Evolutionary conservation across 2,888 invertebrate genomes (phyloP).

Genomic region (Euplexia lucipara): DNA sequence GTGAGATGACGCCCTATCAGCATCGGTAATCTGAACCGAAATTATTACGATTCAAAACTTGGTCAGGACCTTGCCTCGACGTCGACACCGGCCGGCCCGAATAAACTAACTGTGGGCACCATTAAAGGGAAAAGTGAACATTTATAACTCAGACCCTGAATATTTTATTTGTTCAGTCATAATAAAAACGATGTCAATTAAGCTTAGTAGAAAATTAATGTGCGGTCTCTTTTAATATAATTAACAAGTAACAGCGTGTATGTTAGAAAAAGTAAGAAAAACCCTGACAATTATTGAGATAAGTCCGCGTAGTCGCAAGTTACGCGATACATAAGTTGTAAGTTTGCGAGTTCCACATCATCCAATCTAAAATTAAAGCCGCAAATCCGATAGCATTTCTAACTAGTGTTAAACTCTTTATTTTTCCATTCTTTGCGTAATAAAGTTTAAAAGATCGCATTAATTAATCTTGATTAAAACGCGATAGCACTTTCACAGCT

Average conservation of each 20-base stretch:
- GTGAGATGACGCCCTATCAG: constrained; percentile 90
- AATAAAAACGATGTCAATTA: constrained; percentile 86
- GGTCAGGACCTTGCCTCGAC: constrained; percentile 85
- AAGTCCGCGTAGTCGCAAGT: constrained; percentile 16
- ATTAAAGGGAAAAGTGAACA: constrained; percentile 85
- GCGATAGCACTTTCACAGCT: constrained; percentile 72
- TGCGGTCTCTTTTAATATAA: constrained; percentile 69
- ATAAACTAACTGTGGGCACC: constrained; percentile 82
- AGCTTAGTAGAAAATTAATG: constrained; percentile 82
- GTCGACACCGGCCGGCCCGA: constrained; percentile 80
- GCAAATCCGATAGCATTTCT: constrained; percentile 45
- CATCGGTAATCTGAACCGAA: constrained; percentile 89
- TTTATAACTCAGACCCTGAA: constrained; percentile 84
- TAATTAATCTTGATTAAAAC: constrained; percentile 71
- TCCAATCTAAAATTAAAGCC: constrained; percentile 45
- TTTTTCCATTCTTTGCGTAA: constrained; percentile 58
- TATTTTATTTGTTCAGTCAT: constrained; percentile 88
- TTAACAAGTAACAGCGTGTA: constrained; percentile 56
- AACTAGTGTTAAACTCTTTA: constrained; percentile 57
- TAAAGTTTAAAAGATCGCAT: constrained; percentile 55
- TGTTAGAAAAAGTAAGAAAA: constrained; percentile 41
- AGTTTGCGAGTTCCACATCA: constrained; percentile 34
- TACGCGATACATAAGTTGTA: constrained; percentile 32
- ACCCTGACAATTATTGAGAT: constrained; percentile 38
- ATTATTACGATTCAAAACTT: constrained; percentile 91